Base-by-base conservation (phyloP, 2,797 vertebrate species). In the Eurystomus glaucurus region DNA sequence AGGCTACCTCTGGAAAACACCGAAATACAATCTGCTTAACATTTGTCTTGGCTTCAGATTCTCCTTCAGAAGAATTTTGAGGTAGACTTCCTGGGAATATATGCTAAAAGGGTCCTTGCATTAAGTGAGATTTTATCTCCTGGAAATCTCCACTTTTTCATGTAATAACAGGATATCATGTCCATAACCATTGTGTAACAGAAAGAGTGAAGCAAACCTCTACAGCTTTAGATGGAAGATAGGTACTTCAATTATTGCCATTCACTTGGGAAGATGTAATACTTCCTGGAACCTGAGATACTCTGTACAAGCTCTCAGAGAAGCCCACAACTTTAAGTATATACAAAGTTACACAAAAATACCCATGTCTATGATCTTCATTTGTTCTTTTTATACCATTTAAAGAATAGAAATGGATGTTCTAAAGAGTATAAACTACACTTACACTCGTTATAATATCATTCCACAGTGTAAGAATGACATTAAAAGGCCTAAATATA, bases 51-150 rank as follows among this genome's bases (percentile, higher is more conserved):
- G 68, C 52, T 95, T 95, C 72, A 86, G 51, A 61, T 57, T 92
- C 35, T 74, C 50, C 62, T 68, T 65, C 35, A 60, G 55, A 86
- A 54, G 22, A 85, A 68, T 74, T 93, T 96, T 91, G 52, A 83
- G 60, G 26, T 50, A 79, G 35, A 60, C 45, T 80, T 93, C 71
- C 33, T 25, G 48, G 45, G 2, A 0, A 75, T 45, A 60, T 14
- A 70, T 0, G 0, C 64, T 96, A 70, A 94, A 84, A 86, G 54
- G 37, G 62, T 74, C 43, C 43, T 81, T 90, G 54, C 45, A 87
- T 85, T 91, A 97, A 95, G 14, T 80, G 72, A 94, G 77, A 96
- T 93, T 74, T 94, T 88, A 91, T 97, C 91, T 93, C 35, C 80
- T 64, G 61, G 80, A 95, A 92, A 95, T 88, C 74, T 88, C 71